Base-by-base conservation (phyloP, 2,797 vertebrate species). In the Paedocypris micromegethes region DNA sequence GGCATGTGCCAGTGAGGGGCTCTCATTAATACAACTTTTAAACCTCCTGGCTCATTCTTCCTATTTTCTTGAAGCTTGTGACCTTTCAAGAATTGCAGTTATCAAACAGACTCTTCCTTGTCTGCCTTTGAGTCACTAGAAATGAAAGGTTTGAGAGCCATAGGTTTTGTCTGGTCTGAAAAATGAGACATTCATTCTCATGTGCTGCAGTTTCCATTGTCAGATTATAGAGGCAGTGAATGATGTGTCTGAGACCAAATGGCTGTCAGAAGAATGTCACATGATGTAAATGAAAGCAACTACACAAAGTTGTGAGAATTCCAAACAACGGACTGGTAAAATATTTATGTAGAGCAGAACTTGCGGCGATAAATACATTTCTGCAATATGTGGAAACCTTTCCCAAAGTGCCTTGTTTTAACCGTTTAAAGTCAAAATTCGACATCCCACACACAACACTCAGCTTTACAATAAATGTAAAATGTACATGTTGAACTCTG, bases 1-100 rank as follows among this genome's bases (percentile, higher is more conserved):
- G 83, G 85, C 53, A 81, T 82, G 65, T 79, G 81, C 83, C 76
- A 84, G 88, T 78, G 70, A 86, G 83, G 80, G 83, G 80, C 84
- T 77, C 85, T 90, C 89, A 90, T 91, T 91, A 91, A 91, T 91
- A 90, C 87, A 89, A 84, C 87, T 90, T 88, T 84, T 86, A 86
- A 90, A 86, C 82, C 84, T 86, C 81, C 78, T 72, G 84, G 82
- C 82, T 88, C 84, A 85, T 89, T 87, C 85, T 72, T 80, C 83
- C 81, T 87, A 86, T 88, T 90, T 89, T 84, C 82, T 80, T 87
- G 87, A 89, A 85, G 85, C 74, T 75, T 81, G 82, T 88, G 89
- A 91, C 89, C 89, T 90, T 91, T 91, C 73, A 73, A 75, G 78
- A 83, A 88, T 83, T 86, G 86, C 83, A 49, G 73, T 85, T 86